These are phyloP conservation scores for Camponotus floridanus DNA, from an alignment of 1,140 invertebrate species.

Conservation along the genomic window DNA sequence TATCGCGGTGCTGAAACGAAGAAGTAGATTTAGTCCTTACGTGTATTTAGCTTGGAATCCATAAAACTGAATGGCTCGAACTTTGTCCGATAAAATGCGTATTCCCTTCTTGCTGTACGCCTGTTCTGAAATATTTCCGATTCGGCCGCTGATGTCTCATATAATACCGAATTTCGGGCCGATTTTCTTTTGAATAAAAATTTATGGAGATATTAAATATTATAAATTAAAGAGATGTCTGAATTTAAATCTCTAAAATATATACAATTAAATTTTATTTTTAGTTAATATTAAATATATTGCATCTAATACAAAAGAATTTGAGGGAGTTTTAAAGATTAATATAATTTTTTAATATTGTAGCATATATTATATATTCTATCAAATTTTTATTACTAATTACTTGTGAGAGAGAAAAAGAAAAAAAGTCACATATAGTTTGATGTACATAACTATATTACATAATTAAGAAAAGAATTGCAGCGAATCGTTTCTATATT, in stretches of 20 bases:
- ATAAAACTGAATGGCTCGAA: constrained; percentile 84
- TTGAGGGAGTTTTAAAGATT: not conserved
- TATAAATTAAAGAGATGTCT: not conserved
- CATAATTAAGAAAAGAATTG: not conserved
- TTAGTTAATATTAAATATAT: not conserved
- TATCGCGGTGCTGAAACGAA: constrained; percentile 66
- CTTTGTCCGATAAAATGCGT: constrained; percentile 81
- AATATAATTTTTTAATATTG: not conserved
- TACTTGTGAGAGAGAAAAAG: not conserved
- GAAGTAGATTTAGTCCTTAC: constrained; percentile 74
- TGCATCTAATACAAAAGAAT: not conserved
- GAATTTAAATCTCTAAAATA: not conserved
- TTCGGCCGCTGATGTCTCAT: constrained; percentile 8
- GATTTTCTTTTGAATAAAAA: constrained; percentile 8
- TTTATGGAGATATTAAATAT: constrained; percentile 20
- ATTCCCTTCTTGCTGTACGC: constrained; percentile 47
- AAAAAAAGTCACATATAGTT: not conserved
- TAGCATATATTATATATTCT: not conserved
- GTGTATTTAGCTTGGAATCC: constrained; percentile 79
- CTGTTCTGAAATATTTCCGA: constrained; percentile 54
- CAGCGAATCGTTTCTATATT: not conserved
- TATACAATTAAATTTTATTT: not conserved
- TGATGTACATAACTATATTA: not conserved
- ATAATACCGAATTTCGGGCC: not conserved
- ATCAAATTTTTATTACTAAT: not conserved